Evolutionary conservation across 2,113 vertebrate genomes (phyloP), one percentile per base, ranked within the genome.

Genomic region (Craseonycteris thonglongyai): DNA sequence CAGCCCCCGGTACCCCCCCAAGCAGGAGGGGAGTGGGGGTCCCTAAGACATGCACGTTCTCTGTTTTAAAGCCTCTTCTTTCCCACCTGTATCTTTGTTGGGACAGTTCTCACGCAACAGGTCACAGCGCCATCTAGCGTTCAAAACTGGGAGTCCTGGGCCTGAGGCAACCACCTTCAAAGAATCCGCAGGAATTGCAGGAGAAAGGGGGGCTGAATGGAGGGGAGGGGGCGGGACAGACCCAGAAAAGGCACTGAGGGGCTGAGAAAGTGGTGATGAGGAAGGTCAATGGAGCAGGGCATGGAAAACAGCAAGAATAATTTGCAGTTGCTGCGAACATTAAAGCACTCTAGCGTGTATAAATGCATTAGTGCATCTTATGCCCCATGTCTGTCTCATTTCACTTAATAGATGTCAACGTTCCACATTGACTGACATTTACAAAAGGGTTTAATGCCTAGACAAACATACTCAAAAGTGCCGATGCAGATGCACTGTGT

Each of bases 91-190:
- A 66, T 56, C 54, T 38, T 33, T 49, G 3, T 19, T 45, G 66
- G 40, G 75, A 71, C 3, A 21, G 71, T 19, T 3, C 58, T 92
- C 18, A 88, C 90, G 47, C 54, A 61, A 19, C 96, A n/a, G 86
- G 51, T 93, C 49, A 79, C 47, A 97, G 96, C 65, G 91, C 97
- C 97, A 97, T 88, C 97, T 97, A 75, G 81, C 93, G 82, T 68
- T 75, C 91, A 94, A 38, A 95, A 35, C 38, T 51, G 81, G 95
- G 71, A 91, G 22, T 82, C 1, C 33, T 5, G 6, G 9, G 7
- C 28, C 16, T 33, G 16, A 91, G 59, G 18, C 28, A 38, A 81
- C 28, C 35, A 35, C 15, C 38, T 69, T 74, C 16, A 19, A 15
- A 51, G 58, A 72, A 22, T 6, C 4, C 19, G n/a, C 0, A 0